Evolutionary conservation across 2,113 vertebrate species (phyloP).

Genomic region (Paramormyrops kingsleyae): DNA sequence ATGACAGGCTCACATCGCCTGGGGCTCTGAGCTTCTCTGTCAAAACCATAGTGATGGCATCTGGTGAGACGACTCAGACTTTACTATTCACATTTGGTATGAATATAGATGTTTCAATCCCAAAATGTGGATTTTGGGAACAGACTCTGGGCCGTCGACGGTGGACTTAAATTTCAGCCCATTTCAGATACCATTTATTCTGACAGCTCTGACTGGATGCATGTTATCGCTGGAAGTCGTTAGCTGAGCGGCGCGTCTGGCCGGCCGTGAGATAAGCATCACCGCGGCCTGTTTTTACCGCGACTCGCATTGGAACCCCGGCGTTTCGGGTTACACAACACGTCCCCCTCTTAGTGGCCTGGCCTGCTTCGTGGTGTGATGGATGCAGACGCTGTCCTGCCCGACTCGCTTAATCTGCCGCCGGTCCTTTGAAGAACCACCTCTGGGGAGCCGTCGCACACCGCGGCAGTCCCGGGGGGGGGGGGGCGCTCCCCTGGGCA

Average conservation of each 20-base stretch:
- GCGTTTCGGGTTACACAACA: slow-evolving; percentile 31
- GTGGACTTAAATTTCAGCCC: slow-evolving; percentile 10
- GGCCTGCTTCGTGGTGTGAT: slow-evolving; percentile 21
- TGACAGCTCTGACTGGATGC: slow-evolving; percentile 39
- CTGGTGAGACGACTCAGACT: neutral
- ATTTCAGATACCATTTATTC: slow-evolving; percentile 32
- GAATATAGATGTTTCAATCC: neutral
- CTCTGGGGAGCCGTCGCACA: neutral
- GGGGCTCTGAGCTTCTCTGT: neutral
- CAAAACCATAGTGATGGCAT: neutral
- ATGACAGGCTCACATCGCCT: neutral
- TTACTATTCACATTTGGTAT: neutral
- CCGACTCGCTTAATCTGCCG: slow-evolving; percentile 36
- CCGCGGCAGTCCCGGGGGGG: neutral
- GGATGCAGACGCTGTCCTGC: slow-evolving; percentile 34
- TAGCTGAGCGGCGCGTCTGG: slow-evolving; percentile 37
- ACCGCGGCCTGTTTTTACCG: slow-evolving; percentile 40
- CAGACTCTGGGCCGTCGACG: neutral
- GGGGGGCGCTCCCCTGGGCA: slow-evolving; percentile 14
- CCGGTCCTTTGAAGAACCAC: slow-evolving; percentile 46
- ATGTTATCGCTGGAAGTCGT: slow-evolving; percentile 47
- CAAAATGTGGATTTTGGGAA: slow-evolving; percentile 1
- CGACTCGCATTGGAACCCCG: slow-evolving; percentile 36
- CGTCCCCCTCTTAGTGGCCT: slow-evolving; percentile 21
- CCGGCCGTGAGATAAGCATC: slow-evolving; percentile 40